phyloP scores from a whole-genome alignment of 2,113 vertebrate genomes.

The Clarias batrachus region DNA sequence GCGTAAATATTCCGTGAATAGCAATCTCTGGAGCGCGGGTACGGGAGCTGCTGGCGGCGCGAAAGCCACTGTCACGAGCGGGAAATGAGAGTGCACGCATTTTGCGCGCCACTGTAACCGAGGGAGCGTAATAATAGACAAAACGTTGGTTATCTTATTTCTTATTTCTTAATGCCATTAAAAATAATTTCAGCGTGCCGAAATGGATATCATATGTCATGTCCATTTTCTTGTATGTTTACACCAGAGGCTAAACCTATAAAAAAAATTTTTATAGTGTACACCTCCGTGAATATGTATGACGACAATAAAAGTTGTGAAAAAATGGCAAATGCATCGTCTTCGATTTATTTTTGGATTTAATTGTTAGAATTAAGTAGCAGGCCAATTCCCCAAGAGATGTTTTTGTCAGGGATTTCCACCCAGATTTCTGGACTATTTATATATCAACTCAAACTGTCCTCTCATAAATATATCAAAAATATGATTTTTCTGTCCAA shows the following conservation, averaged over 20 bases:
- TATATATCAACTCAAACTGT: neutral
- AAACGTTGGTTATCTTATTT: neutral
- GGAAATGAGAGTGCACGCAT: constrained; percentile 48
- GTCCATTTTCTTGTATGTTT: neutral
- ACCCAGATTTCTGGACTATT: neutral
- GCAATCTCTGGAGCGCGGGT: constrained; percentile 46
- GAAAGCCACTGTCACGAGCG: constrained; percentile 53
- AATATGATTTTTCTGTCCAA: too few relatives aligned
- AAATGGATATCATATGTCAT: neutral
- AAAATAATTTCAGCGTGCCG: neutral
- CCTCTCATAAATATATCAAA: too few relatives aligned
- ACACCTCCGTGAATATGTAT: neutral
- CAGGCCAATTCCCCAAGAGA: neutral
- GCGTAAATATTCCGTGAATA: constrained; percentile 37
- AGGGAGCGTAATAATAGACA: neutral
- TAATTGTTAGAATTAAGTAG: neutral
- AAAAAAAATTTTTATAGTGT: neutral
- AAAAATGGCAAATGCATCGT: neutral
- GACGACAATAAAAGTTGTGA: neutral
- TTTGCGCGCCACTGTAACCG: constrained; percentile 8
- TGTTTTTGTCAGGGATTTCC: neutral
- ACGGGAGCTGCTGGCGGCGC: constrained; percentile 50
- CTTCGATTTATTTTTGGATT: neutral
- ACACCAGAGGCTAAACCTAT: neutral
- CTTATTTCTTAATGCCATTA: neutral